Evolutionary conservation across 1,140 invertebrate species (phyloP), one percentile per base, ranked within the genome.

Genomic region (Drosophila orena): DNA sequence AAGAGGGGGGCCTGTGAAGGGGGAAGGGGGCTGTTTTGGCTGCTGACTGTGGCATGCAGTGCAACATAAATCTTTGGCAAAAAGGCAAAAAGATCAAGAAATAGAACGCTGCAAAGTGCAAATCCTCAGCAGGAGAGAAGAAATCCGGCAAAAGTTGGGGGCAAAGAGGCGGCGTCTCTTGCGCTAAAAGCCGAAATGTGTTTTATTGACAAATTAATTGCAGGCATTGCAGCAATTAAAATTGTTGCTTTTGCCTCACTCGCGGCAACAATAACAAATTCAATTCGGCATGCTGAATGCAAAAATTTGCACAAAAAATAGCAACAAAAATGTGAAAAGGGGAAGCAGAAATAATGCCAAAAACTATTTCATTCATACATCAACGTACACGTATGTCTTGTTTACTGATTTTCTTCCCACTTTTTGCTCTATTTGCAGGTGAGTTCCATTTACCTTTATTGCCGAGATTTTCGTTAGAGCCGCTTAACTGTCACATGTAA

Each of bases 181-280:
- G 76, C 65, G 52, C 71, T 79, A 89, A 89, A 83, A 89, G 79
- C 84, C 68, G 58, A 74, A 90, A 90, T 90, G 86, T 69, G 79
- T 90, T 90, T 79, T 90, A 90, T 90, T 90, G 86, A 90, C 86
- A 90, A 86, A 90, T 90, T 90, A 90, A 90, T 90, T 81, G 86
- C 86, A 64, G 68, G 79, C 81, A 85, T 71, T 81, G 74, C 72
- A 49, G 86, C 78, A 86, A 90, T 90, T 90, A 90, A 90, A 90
- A 86, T 90, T 77, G 64, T 80, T 74, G 56, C 64, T 49, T 55
- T 27, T 37, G 47, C 42, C 42, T 12, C 50, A 34, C 24, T 43
- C 14, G 14, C 55, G 35, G 59, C 52, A 85, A 65, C 53, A 65
- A 61, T 34, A 70, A 75, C 37, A 57, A 68, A 58, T 46, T 75